Percentiles rank a stretch among this genome's conserved stretches.
These are phyloP conservation scores for Pasiphila rectangulata DNA, from an alignment of 2,888 invertebrate species.

Conservation along the genomic window DNA sequence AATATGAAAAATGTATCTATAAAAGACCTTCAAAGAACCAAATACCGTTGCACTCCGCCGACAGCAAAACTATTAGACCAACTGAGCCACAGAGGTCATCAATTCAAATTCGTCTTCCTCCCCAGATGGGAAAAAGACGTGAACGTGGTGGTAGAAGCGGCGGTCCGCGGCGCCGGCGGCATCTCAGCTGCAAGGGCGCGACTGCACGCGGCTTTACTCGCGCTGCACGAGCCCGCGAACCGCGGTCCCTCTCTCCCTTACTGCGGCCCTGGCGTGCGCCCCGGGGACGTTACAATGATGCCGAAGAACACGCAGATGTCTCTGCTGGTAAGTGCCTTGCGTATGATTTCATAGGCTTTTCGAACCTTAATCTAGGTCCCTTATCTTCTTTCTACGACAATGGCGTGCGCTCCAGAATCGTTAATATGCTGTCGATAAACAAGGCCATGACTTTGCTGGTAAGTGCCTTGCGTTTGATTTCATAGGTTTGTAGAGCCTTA, in stretches of 20 bases:
- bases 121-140: conserved; percentile 77
- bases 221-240: conserved; percentile 66
- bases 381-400: no score
- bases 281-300: conserved; percentile 77
- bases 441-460: no score
- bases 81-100: background rate
- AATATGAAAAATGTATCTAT: no score
- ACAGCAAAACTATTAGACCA: background rate
- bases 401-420: no score
- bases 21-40: no score
- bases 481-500: no score
- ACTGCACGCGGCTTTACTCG: conserved; percentile 66
- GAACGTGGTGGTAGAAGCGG: conserved; percentile 80
- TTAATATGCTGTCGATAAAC: no score
- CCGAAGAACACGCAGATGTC: conserved; percentile 77
- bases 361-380: no score
- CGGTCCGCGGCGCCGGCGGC: conserved; percentile 73
- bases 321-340: no score
- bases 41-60: no score
- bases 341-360: no score
- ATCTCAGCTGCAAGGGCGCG: conserved; percentile 66
- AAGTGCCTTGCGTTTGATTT: no score
- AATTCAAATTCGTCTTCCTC: background rate
- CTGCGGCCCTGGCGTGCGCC: conserved; percentile 79
- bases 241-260: conserved; percentile 81